Evolutionary conservation across 2,888 invertebrate species (phyloP), one percentile per base, ranked within the genome.

Genomic region (Aromia moschata): DNA sequence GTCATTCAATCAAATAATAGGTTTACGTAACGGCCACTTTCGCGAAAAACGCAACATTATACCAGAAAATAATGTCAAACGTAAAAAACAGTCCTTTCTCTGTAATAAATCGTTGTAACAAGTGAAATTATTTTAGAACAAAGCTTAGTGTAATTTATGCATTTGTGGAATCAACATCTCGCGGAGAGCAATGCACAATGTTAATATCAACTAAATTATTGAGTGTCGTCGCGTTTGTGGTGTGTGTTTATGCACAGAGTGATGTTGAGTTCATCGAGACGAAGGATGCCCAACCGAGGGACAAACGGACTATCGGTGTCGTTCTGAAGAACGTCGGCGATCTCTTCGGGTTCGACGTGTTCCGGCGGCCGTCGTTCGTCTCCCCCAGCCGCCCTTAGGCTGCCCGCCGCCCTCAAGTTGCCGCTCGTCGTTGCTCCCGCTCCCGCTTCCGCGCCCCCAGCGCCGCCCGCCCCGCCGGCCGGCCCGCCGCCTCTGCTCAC

Each of bases 281-380:
- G n/a, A n/a, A n/a, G n/a, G 20, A 57, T 25, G 30, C 58, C 11
- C 62, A 58, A 31, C 33, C 58, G 1, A 62, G 71, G 41, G 68
- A 70, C 60, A 81, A 80, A 70, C 66, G 81, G 64, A 80, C 79
- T 44, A 71, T 81, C 45, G 80, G 79, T 58, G 63, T 73, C n/a
- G 70, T 80, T 44, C 61, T 81, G 16, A 72, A 74, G 36, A 74
- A 75, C 58, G 74, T 81, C 18, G 80, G 78, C 10, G 80, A 81
- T 65, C 68, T 76, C 46, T 80, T 81, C 63, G 81, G 81, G 18
- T 81, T 79, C 63, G 80, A 80, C 67, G 76, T 80, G 20, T 70
- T 72, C 38, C 77, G 79, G 66, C 74, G 80, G 30, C 70, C 17
- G 47, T 64, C 55, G n/a, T 33, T 61, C 60, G 57, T 52, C 10